Conservation (phyloP, 2,888 invertebrate species). For the Nudaria mundana region DNA sequence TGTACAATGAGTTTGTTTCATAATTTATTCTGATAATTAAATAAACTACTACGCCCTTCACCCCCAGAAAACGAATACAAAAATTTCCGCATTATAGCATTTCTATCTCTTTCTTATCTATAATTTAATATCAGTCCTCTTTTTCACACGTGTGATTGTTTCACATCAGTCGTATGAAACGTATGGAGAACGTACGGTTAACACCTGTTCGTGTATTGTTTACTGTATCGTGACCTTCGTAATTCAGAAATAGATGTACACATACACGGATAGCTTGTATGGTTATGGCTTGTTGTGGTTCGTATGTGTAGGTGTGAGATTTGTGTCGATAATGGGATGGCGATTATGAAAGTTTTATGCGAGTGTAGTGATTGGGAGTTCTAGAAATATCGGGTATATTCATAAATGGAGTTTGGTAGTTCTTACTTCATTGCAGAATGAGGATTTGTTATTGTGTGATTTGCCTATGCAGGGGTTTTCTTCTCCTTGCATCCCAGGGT, state of each 20-base stretch:
- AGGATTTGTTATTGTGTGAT: neutral
- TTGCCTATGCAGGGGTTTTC: neutral
- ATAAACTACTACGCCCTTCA: neutral
- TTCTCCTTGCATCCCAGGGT: too few species aligned
- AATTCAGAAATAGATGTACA: constrained; percentile 42
- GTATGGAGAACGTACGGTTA: constrained; percentile 18
- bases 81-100: neutral
- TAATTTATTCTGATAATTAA: too few species aligned
- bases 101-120: neutral
- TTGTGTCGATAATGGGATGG: constrained; percentile 9
- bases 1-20: too few species aligned
- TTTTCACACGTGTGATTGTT: neutral
- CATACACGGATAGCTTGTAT: neutral
- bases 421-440: neutral
- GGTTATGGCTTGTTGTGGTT: too few species aligned
- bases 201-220: constrained; percentile 52
- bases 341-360: constrained; percentile 19
- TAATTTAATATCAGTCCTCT: neutral
- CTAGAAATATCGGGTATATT: neutral
- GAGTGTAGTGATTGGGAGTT: neutral
- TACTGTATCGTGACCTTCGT: constrained; percentile 46
- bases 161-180: neutral
- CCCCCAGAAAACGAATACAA: neutral
- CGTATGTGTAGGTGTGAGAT: neutral
- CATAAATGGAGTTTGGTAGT: constrained; percentile 2